Conservation (phyloP, 2,113 vertebrate species). For the Cynoglossus semilaevis region DNA sequence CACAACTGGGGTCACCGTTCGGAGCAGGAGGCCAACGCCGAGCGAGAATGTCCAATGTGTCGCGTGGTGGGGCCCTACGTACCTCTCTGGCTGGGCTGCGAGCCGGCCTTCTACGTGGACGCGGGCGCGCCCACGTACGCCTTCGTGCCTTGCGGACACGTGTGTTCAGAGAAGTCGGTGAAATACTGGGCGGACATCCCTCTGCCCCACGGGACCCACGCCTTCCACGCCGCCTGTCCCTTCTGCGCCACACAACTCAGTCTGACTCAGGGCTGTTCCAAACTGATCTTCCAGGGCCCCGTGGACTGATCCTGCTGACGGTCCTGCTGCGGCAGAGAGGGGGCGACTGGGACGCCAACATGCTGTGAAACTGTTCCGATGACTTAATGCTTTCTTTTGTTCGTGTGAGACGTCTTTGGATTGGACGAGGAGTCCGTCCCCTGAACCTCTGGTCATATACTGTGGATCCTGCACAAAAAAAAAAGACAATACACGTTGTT, state of each 20-base stretch:
- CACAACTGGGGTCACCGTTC: conserved; percentile 98
- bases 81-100: conserved; percentile 94
- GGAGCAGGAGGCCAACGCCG: conserved; percentile 83
- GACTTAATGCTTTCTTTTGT: conserved; percentile 55
- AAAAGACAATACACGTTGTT: conserved; percentile 47
- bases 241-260: conserved; percentile 92
- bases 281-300: conserved; percentile 96
- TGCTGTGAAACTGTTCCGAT: conserved; percentile 68
- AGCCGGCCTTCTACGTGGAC: conserved; percentile 95
- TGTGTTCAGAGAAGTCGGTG: conserved; percentile 94
- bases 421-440: conserved; percentile 15
- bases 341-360: conserved; percentile 43
- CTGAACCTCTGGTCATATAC: conserved; percentile 45
- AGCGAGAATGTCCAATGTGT: conserved; percentile 97
- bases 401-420: conserved; percentile 42
- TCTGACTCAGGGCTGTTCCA: conserved; percentile 87
- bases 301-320: conserved; percentile 82
- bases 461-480: conserved; percentile 52
- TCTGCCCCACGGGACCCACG: conserved; percentile 94
- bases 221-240: conserved; percentile 95
- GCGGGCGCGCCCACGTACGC: conserved; percentile 91
- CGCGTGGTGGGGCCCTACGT: conserved; percentile 93
- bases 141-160: conserved; percentile 94
- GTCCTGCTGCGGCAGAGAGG: conserved; percentile 6
- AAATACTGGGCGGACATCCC: conserved; percentile 97